Base-by-base conservation (phyloP, 2,888 invertebrate genomes). In the Nymphalis c-album region DNA sequence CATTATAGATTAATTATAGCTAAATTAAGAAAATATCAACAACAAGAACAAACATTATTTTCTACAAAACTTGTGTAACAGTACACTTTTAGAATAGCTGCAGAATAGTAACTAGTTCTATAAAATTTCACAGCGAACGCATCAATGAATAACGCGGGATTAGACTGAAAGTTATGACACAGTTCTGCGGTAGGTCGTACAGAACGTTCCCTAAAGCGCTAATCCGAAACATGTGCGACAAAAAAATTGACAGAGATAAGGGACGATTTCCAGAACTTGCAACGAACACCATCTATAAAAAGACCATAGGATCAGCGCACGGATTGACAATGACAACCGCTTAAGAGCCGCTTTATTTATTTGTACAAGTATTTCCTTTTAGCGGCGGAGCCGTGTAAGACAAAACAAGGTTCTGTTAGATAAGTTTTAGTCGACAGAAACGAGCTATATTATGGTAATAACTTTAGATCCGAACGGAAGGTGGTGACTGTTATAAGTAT, bases 241-340 rank as follows among this genome's bases (percentile, higher is more conserved):
- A 87, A 90, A 90, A 87, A 89, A 90, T 85, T 75, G 80, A 81
- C 79, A 73, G 82, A 87, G 88, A 91, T 90, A 90, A 89, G 87
- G 88, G 87, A 88, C 88, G 87, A 84, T 90, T 90, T 89, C 86
- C 82, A 87, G 90, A 90, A 91, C 84, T 73, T 69, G 74, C 75
- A 73, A 74, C 72, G 65, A 62, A 66, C 64, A 70, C 65, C 64
- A 60, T 80, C 86, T 89, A 88, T 88, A 90, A 90, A 90, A 90
- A 89, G 85, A 87, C 77, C 83, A 78, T 80, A 73, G 84, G 86
- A 86, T 87, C 85, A 86, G 83, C 81, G 78, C 78, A 77, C 77
- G 79, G 85, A 91, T 90, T 90, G 91, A 90, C 91, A 90, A 89
- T 89, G 91, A 91, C 91, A 90, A 88, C 90, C 88, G 84, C 88